Evolutionary conservation across 1,140 invertebrate species (phyloP), one percentile per base, ranked within the genome.

Genomic region (Drosophila nebulosa): DNA sequence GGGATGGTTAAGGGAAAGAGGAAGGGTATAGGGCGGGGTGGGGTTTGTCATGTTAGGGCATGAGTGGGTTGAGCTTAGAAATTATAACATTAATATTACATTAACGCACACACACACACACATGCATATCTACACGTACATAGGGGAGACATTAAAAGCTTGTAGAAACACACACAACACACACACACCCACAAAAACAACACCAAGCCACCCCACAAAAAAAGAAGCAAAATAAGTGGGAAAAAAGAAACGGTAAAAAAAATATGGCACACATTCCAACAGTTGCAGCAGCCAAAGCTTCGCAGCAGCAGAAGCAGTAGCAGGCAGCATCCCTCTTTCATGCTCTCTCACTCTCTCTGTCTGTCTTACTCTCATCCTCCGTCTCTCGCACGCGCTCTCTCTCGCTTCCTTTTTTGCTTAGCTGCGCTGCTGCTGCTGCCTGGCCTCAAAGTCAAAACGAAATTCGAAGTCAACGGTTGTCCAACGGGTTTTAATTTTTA

Each of bases 391-490:
- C 50, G 26, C 18, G 30, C 32, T 62, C 21, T 30, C 16, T 30
- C 39, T 46, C 39, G 39, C 18, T 46, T 46, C 39, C 39, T 46
- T 46, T 46, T 46, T 46, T 46, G 39, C 39, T 46, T 46, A 46
- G 39, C 39, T 46, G 39, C 39, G 39, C 61, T 50, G 27, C 64
- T 36, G 64, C 71, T 69, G 65, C 68, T 79, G 70, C 36, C 61
- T 63, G 32, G 36, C 46, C 39, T 73, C 78, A 89, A 84, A 85
- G 74, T 88, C 79, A 89, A 83, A 90, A 89, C 88, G 88, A 90
- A 75, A 84, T 88, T 90, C 88, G 83, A 90, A 78, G 88, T 88
- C 79, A 83, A 90, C 88, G 88, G 88, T 90, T 90, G 88, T 90
- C 69, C 78, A 63, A 65, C 69, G 69, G 72, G 74, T 80, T 77